phyloP scores from a whole-genome alignment of 1,140 invertebrate genomes.

The Metaphire vulgaris region DNA sequence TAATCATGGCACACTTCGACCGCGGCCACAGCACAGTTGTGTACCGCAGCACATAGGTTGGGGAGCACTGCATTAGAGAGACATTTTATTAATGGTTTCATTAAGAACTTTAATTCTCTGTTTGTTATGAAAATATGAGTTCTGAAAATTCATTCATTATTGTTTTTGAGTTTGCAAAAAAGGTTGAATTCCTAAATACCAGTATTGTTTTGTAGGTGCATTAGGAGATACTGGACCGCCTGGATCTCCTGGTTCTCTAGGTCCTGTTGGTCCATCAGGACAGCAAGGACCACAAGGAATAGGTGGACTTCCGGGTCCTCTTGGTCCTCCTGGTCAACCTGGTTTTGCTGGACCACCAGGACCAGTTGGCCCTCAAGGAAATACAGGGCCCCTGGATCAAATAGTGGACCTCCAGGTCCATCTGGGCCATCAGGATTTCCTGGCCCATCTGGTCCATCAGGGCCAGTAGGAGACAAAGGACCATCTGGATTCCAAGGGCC shows the following conservation, averaged over 20 bases:
- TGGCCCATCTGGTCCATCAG: constrained; percentile 16
- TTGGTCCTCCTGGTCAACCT: not conserved
- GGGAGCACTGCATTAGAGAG: not conserved
- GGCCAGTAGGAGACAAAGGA: not conserved
- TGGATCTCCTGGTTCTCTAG: constrained; percentile 12
- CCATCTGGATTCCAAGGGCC: not conserved
- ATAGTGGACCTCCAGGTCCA: not conserved
- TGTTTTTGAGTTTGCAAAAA: not conserved
- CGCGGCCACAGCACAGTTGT: too few relatives aligned
- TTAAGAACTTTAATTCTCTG: not conserved
- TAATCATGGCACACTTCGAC: too few relatives aligned
- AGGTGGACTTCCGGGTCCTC: not conserved
- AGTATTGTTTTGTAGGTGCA: not conserved
- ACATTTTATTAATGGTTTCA: not conserved
- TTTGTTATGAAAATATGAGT: not conserved
- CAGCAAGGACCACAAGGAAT: not conserved
- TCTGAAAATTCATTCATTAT: not conserved
- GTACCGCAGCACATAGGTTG: not conserved
- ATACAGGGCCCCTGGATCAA: constrained; percentile 2
- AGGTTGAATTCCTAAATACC: not conserved
- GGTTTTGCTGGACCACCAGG: constrained; percentile 3
- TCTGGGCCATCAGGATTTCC: constrained; percentile 3
- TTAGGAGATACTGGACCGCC: constrained; percentile 13
- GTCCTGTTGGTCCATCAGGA: constrained; percentile 15
- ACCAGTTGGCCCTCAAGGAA: constrained; percentile 11